Evolutionary conservation across 2,888 invertebrate genomes (phyloP), one percentile per base, ranked within the genome.

Genomic region (Phymatocera aterrima): DNA sequence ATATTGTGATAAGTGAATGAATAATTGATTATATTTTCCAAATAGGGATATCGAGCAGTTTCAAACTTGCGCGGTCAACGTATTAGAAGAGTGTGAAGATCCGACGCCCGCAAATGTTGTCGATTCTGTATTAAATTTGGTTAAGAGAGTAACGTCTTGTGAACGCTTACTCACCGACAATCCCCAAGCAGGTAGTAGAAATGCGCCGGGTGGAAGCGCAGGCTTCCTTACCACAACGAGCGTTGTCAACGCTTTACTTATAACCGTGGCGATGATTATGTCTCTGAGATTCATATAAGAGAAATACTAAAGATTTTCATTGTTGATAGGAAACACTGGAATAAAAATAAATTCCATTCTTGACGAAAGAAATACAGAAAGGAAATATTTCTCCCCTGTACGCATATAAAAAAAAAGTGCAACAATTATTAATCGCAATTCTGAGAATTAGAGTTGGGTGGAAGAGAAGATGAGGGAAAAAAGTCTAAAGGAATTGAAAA

Each of bases 31-130:
- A 8, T 40, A n/a, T n/a, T 21, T 40, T 60, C 43, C n/a, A n/a
- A n/a, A 75, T 87, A 93, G 92, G 3, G 93, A 94, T 80, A 92
- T 93, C 83, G 91, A 91, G 48, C 91, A 90, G 61, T 84, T 95
- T 24, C 91, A 94, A 77, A 70, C 84, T 0, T 96, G 95, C 85
- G 88, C 94, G 0, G 94, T 95, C 43, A 88, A 84, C 0, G 93
- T 93, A 8, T 85, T 96, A 77, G 95, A 95, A 85, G 91, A 91
- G 4, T 97, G 97, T 85, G 87, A 90, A 0, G 94, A 95, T 65
- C 95, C 95, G 5, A 96, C 96, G 0, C 96, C 96, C 0, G 94
- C 94, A 40, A 97, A 97, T 90, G 94, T 97, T 85, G 93, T 95
- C 0, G 96, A 96, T 80, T 94, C 96, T 0, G 92, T 96, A 78